phyloP scores from a whole-genome alignment of 2,888 invertebrate genomes.

The Drosophila kambysellisi region DNA sequence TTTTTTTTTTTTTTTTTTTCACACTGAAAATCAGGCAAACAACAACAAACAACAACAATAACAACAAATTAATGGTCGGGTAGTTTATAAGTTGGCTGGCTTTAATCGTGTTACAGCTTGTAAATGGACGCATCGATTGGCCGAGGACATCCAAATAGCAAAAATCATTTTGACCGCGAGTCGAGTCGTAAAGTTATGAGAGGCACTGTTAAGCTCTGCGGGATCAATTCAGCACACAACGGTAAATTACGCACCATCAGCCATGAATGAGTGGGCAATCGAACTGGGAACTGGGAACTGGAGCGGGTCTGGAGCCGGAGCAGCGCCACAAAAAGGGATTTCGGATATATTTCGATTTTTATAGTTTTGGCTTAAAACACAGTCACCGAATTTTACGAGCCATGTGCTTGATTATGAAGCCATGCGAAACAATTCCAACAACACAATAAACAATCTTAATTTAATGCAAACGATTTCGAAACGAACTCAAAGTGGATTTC shows the following conservation, averaged over 20 bases:
- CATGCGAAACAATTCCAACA: conserved; percentile 38
- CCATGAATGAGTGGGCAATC: conserved; percentile 3
- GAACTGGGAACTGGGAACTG: background rate
- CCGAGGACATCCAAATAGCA: conserved; percentile 42
- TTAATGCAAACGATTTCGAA: conserved; percentile 56
- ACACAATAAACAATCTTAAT: conserved; percentile 66
- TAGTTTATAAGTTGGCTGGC: conserved; percentile 54
- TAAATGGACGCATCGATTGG: conserved; percentile 54
- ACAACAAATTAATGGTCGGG: conserved; percentile 53
- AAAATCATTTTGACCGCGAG: conserved; percentile 60
- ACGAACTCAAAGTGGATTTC: background rate
- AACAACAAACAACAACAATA: conserved; percentile 21
- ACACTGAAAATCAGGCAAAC: conserved; percentile 19
- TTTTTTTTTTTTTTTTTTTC: background rate
- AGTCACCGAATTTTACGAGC: conserved; percentile 58
- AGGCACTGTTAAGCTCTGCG: conserved; percentile 76
- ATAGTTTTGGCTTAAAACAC: conserved; percentile 60
- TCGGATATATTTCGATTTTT: conserved; percentile 66
- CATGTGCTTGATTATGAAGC: conserved; percentile 51
- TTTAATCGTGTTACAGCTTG: conserved; percentile 65
- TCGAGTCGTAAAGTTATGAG: conserved; percentile 69
- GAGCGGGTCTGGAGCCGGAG: background rate
- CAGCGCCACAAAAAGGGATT: conserved; percentile 56
- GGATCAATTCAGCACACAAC: conserved; percentile 64
- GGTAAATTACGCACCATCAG: conserved; percentile 56